These are phyloP conservation scores for Eremophila alpestris DNA, from an alignment of 2,797 vertebrate species.

Conservation along the genomic window DNA sequence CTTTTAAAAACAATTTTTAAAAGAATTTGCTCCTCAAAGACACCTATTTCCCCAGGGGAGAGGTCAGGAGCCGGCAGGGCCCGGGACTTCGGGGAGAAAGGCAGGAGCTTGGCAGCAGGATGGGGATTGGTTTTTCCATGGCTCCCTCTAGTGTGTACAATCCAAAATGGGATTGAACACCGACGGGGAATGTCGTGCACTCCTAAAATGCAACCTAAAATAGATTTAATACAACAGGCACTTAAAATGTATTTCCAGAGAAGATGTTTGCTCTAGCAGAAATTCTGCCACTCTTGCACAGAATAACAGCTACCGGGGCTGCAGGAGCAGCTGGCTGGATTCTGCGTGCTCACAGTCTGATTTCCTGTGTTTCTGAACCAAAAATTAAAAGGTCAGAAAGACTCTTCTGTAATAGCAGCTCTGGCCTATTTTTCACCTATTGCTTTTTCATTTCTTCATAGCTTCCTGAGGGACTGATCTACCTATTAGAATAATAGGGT, in stretches of 20 bases:
- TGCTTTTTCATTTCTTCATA: slow-evolving; percentile 44
- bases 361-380: not conserved
- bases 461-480: slow-evolving; percentile 50
- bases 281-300: not conserved
- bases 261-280: not conserved
- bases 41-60: not conserved
- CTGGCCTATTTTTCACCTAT: slow-evolving; percentile 59
- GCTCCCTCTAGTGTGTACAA: slow-evolving; percentile 57
- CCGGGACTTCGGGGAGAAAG: not conserved
- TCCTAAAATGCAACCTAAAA: not conserved
- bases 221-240: not conserved
- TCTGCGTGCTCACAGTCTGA: not conserved
- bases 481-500: slow-evolving; percentile 54
- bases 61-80: not conserved
- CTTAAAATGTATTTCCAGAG: not conserved
- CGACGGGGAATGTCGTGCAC: fast-evolving
- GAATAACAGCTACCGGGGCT: not conserved
- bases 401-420: not conserved
- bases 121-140: not conserved
- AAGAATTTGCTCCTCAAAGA: not conserved
- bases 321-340: not conserved
- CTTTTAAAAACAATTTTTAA: no score
- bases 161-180: not conserved
- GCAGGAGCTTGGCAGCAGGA: not conserved
- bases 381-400: slow-evolving; percentile 15